Evolutionary conservation across 2,888 invertebrate species (phyloP).

Genomic region (Thyatira batis): DNA sequence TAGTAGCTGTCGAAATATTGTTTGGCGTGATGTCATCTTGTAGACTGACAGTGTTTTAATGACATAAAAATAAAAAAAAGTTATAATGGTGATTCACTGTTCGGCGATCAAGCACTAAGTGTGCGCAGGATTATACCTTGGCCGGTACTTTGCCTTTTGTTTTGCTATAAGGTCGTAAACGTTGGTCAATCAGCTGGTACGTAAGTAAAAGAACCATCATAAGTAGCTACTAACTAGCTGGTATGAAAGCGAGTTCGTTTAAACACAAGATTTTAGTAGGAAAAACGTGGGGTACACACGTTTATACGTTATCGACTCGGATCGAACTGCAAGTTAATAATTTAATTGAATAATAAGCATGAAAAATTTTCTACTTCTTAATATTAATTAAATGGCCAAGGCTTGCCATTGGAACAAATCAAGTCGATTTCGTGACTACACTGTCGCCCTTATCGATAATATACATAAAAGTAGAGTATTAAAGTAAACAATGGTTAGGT

Average conservation of each 20-base stretch:
- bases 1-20: constrained; percentile 75
- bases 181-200: no score
- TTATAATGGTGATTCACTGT: neutral
- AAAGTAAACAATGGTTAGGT: constrained; percentile 79
- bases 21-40: constrained; percentile 61
- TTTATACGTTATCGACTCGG: no score
- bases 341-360: neutral
- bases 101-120: no score
- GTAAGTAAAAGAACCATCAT: no score
- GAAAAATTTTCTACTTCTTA: no score
- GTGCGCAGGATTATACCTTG: no score
- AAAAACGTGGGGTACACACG: neutral
- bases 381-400: no score
- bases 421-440: constrained; percentile 62
- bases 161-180: no score
- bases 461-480: constrained; percentile 78
- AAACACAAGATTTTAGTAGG: neutral
- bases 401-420: no score
- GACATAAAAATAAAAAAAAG: constrained; percentile 13
- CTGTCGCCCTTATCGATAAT: constrained; percentile 62
- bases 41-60: constrained; percentile 32
- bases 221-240: no score
- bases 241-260: no score
- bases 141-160: no score
- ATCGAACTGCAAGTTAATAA: neutral